Percentiles rank a stretch among this genome's conserved stretches.
phyloP scores from a whole-genome alignment of 2,113 vertebrate genomes.

The Ictalurus punctatus region DNA sequence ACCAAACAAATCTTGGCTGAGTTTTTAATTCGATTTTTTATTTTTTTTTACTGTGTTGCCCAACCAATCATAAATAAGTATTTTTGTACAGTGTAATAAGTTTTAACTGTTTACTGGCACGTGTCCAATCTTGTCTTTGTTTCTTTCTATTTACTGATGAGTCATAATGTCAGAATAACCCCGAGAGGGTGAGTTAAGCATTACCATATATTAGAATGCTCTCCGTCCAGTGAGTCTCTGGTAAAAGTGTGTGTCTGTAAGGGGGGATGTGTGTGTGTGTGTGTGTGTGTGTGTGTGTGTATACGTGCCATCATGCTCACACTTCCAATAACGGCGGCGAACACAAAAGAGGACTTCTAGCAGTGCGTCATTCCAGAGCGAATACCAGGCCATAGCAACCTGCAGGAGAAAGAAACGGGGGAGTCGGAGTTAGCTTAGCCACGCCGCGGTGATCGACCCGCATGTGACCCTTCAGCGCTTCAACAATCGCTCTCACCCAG shows the following conservation, averaged over 20 bases:
- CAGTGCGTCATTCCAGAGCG: constrained; percentile 50
- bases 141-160: neutral
- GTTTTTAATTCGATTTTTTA: neutral
- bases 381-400: constrained; percentile 58
- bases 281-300: constrained; percentile 39
- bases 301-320: constrained; percentile 33
- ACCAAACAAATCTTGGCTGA: neutral
- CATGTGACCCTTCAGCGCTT: constrained; percentile 49
- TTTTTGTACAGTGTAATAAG: neutral
- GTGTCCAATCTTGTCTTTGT: neutral
- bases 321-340: constrained; percentile 36
- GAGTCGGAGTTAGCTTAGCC: constrained; percentile 51
- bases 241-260: neutral
- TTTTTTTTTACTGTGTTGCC: neutral
- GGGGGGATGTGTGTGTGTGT: neutral
- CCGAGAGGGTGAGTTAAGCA: neutral
- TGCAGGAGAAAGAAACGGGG: constrained; percentile 49
- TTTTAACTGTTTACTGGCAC: neutral
- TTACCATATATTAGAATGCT: constrained; percentile 14
- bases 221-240: neutral
- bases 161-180: neutral
- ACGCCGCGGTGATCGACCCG: constrained; percentile 49
- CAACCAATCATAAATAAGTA: neutral
- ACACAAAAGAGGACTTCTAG: constrained; percentile 49
- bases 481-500: constrained; percentile 53